Percentiles rank a stretch among this genome's conserved stretches.
Evolutionary conservation across 2,797 vertebrate genomes (phyloP).

Genomic region (Rhinichthys osculus): DNA sequence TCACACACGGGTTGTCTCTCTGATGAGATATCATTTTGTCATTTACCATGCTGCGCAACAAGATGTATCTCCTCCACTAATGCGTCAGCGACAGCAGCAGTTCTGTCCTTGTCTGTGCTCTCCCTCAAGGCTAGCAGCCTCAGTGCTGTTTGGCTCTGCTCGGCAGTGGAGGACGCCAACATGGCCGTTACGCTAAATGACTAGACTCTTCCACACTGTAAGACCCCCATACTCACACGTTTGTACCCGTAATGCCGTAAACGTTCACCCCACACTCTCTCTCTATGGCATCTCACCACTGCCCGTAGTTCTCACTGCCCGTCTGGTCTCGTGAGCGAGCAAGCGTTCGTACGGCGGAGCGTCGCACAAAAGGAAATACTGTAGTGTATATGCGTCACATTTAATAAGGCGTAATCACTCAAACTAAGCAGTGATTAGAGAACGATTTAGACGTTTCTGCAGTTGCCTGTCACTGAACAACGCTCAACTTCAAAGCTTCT

Average conservation of each 20-base stretch:
- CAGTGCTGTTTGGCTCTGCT: slow-evolving; percentile 50
- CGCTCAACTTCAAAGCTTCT: slow-evolving; percentile 1
- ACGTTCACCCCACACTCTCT: background rate
- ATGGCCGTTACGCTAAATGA: slow-evolving; percentile 72
- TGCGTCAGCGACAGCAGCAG: slow-evolving; percentile 71
- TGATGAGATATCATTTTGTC: slow-evolving; percentile 83
- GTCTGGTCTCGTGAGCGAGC: slow-evolving; percentile 27
- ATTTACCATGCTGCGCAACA: slow-evolving; percentile 81
- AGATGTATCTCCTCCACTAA: slow-evolving; percentile 77
- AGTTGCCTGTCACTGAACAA: slow-evolving; percentile 45
- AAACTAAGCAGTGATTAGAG: slow-evolving; percentile 57
- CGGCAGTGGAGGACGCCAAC: slow-evolving; percentile 63
- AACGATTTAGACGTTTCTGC: slow-evolving; percentile 37
- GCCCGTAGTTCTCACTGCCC: slow-evolving; percentile 9
- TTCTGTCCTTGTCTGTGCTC: slow-evolving; percentile 78
- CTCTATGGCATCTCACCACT: slow-evolving; percentile 15
- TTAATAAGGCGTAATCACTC: slow-evolving; percentile 59
- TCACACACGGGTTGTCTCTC: slow-evolving; percentile 67
- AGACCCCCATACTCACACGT: background rate
- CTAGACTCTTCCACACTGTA: slow-evolving; percentile 51
- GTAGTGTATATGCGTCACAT: slow-evolving; percentile 51
- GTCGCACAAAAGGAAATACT: slow-evolving; percentile 27
- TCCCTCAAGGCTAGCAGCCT: slow-evolving; percentile 74
- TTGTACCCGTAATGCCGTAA: background rate
- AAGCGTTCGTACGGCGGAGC: slow-evolving; percentile 9